Base-by-base conservation (phyloP, 2,888 invertebrate genomes). In the Reticulitermes lucifugus region DNA sequence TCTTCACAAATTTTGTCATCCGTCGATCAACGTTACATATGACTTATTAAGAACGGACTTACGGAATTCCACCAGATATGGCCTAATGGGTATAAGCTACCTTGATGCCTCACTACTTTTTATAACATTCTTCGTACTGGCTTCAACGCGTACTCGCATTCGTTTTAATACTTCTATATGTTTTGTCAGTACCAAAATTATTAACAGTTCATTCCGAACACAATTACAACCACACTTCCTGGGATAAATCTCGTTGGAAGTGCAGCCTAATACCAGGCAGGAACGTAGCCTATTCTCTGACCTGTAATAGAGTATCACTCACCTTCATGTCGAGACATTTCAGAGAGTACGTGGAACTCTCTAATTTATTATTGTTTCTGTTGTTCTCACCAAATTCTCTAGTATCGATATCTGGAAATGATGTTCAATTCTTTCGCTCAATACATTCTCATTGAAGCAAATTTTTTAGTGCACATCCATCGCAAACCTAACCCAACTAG, bases 251-350 rank as follows among this genome's bases (percentile, higher is more conserved):
- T 83, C 29, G 59, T 29, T 59, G 73, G 70, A 55, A 9, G 82
- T 82, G 55, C 75, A 73, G 55, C 73, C 83, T 83, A 83, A 83
- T 84, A 81, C 84, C 84, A 86, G 86, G 81, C 71, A 84, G 85
- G 84, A 85, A 86, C 86, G 86, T 86, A 86, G 85, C 84, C 86
- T 85, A 83, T 84, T 86, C 85, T 87, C 87, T 86, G 87, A 87
- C 87, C 87, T 87, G 86, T 84, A 85, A 86, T 87, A 79, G 85
- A 73, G 92, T 92, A 92, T 92, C 93, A 94, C 91, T 96, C 96
- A 95, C 98, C 98, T 95, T 97, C 97, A 96, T 97, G 97, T 94
- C 96, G 96, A 95, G 96, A 97, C 97, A 97, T 97, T 95, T 94
- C 94, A 90, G 89, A 89, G 88, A 89, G 89, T 84, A 86, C 84